A percentile compares a stretch with the other conserved stretches of the same genome.
Evolutionary conservation across 2,888 invertebrate species (phyloP).

Genomic region (Cosmopolites sordidus): DNA sequence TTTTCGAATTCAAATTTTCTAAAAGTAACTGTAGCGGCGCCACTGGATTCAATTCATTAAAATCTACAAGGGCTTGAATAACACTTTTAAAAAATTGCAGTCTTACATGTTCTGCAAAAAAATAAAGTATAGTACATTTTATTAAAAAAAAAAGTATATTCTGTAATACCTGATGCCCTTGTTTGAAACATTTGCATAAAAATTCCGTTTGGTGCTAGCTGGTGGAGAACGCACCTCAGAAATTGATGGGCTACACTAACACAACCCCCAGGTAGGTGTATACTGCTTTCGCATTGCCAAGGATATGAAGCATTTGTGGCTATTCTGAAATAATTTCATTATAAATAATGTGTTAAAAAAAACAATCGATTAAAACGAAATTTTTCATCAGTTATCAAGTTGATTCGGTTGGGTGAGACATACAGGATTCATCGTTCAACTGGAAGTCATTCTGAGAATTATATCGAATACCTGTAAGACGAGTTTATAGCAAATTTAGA

Average conservation of each 20-base stretch:
- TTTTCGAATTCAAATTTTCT: conserved; percentile 76
- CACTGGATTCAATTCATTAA: conserved; percentile 91
- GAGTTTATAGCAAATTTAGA: no score
- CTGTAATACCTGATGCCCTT: conserved; percentile 68
- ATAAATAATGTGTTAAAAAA: no score
- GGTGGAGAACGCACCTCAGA: conserved; percentile 91
- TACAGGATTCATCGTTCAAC: no score
- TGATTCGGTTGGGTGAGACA: no score
- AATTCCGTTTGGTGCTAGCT: conserved; percentile 94
- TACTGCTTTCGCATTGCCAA: conserved; percentile 83
- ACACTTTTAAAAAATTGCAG: conserved; percentile 91
- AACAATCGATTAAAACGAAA: no score
- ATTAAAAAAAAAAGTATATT: no score
- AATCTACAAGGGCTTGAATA: conserved; percentile 89
- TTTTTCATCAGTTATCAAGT: no score
- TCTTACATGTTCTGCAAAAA: conserved; percentile 60
- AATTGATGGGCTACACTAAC: conserved; percentile 96
- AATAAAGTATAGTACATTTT: no score
- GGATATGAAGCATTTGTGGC: conserved; percentile 76
- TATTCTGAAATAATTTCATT: conserved; percentile 53
- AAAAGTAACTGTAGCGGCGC: conserved; percentile 88
- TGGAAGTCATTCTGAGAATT: no score
- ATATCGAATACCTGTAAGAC: no score
- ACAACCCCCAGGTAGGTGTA: conserved; percentile 90
- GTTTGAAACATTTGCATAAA: conserved; percentile 94